Evolutionary conservation across 2,113 vertebrate species (phyloP).

Genomic region (Nibea coibor): DNA sequence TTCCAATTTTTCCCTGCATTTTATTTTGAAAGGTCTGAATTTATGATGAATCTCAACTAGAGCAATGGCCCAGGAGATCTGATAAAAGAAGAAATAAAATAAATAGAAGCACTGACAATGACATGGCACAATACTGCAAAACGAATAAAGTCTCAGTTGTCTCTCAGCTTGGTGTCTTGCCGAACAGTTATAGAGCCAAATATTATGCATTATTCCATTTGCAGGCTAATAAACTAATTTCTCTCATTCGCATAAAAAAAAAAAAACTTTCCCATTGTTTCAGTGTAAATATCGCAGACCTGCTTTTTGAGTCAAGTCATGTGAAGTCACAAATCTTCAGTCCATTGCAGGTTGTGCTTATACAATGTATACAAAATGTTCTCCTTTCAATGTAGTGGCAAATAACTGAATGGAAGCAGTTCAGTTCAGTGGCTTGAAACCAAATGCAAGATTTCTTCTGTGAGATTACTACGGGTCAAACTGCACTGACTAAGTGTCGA

Average conservation of each 20-base stretch:
- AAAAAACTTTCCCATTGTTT: no score
- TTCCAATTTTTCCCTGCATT: background rate
- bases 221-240: no score
- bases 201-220: no score
- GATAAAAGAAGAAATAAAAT: slow-evolving; percentile 5
- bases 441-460: no score
- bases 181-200: background rate
- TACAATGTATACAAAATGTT: no score
- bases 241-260: no score
- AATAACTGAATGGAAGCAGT: no score
- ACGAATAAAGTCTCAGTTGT: background rate
- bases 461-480: background rate
- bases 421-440: background rate
- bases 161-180: background rate
- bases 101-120: slow-evolving; percentile 19
- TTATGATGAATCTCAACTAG: slow-evolving; percentile 14
- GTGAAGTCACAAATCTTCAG: no score
- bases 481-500: background rate
- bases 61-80: slow-evolving; percentile 7
- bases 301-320: no score
- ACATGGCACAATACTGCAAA: background rate
- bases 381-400: no score
- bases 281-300: no score
- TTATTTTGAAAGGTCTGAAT: slow-evolving; percentile 17
- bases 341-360: no score